Base-by-base conservation (phyloP, 2,888 invertebrate species). In the Dendrolimus houi region DNA sequence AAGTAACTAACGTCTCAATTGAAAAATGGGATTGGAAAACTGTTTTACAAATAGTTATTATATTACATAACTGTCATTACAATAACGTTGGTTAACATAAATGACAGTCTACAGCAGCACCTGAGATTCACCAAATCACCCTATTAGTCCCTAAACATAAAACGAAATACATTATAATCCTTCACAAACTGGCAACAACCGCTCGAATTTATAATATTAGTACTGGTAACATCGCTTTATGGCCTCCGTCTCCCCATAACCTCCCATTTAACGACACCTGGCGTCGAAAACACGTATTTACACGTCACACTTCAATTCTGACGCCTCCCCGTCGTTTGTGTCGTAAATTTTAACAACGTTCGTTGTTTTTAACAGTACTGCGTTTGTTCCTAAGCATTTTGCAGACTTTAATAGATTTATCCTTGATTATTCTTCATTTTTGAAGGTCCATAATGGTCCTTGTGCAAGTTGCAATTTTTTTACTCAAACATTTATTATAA, bases 281-380 rank as follows among this genome's bases (percentile, higher is more conserved):
- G 47, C 12, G 47, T 47, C 47, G 47, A 47, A 47, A 47, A 47
- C 47, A 47, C 47, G 47, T 47, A 47, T 47, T 56, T 55, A 57
- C 29, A 52, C 56, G 56, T 56, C 56, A 52, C 54, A 53, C 72
- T 76, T 77, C 79, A 81, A 78, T 81, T 82, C 69, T 70, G 79
- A 74, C 75, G 69, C 64, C 47, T 47, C 60, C 72, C 67, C 80
- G 79, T 77, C 69, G 72, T 64, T 60, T 59, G 64, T 58, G 67
- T 60, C 75, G 77, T 86, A 80, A 83, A 80, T 81, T 83, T 87
- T 85, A 81, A 84, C 72, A 77, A 70, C 79, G 77, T 80, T 73
- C 68, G 70, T 68, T 72, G 67, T 69, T 74, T 78, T 77, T 72
- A 71, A 74, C 70, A 65, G 67, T 63, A 64, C 65, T 63, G 59